A percentile compares a stretch with the other conserved stretches of the same genome.
Evolutionary conservation across 1,140 invertebrate genomes (phyloP).

Genomic region (Neotoxoptera formosana): DNA sequence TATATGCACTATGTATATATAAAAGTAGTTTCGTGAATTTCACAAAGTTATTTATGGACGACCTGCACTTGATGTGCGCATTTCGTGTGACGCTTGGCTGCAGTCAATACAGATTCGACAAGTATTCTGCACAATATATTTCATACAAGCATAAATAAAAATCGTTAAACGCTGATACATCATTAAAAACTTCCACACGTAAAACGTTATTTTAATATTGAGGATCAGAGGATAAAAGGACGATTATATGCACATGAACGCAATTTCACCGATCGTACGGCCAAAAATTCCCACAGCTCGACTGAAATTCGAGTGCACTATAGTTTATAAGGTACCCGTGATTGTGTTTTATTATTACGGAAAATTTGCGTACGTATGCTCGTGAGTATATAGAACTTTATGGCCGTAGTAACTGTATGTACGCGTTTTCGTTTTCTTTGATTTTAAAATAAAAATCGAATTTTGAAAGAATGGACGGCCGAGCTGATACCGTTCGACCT

Average conservation of each 20-base stretch:
- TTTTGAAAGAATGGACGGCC: not conserved
- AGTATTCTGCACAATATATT: not conserved
- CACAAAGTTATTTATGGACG: not conserved
- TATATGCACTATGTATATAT: not conserved
- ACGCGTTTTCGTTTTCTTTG: not conserved
- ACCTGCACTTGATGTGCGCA: not conserved
- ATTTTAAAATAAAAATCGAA: not conserved
- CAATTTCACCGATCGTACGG: not conserved
- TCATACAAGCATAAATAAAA: not conserved
- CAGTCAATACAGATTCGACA: not conserved
- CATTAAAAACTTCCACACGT: not conserved
- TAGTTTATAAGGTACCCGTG: not conserved
- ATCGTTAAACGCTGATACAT: conserved; percentile 1
- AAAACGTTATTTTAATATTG: not conserved
- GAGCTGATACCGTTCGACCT: not conserved
- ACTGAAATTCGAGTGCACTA: not conserved
- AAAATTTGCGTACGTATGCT: not conserved
- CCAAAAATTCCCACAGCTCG: not conserved
- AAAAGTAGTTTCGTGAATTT: not conserved
- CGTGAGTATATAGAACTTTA: not conserved
- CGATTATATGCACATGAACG: not conserved
- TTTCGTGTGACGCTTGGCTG: not conserved
- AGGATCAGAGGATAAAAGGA: not conserved
- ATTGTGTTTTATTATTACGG: not conserved
- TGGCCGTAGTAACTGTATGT: not conserved